Evolutionary conservation across 2,113 vertebrate genomes (phyloP).

Genomic region (Rhea americana): DNA sequence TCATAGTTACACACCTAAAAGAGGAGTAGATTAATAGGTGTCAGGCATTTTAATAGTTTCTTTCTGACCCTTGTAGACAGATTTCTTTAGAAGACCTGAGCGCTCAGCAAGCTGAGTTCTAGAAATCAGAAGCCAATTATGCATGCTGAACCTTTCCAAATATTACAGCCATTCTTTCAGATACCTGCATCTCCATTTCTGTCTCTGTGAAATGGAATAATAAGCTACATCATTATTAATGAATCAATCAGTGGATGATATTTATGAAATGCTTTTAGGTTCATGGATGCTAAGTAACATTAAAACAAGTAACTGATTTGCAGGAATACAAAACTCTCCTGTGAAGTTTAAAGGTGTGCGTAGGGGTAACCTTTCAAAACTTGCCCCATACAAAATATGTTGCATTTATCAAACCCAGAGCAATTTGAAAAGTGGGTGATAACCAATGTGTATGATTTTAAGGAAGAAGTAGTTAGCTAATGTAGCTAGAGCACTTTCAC

Average conservation of each 20-base stretch:
- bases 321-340: background rate
- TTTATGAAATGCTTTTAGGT: background rate
- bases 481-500: background rate
- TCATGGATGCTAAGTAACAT: background rate
- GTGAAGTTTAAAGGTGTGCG: background rate
- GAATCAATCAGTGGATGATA: background rate
- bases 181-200: background rate
- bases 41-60: conserved; percentile 24
- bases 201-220: background rate
- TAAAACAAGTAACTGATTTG: background rate
- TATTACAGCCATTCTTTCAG: background rate
- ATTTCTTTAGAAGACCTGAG: conserved; percentile 19
- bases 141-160: background rate
- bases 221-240: background rate
- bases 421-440: background rate
- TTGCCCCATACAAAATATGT: background rate
- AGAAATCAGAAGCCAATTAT: conserved; percentile 3
- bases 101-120: background rate
- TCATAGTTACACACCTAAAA: conserved; percentile 15
- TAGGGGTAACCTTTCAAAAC: background rate
- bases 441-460: background rate
- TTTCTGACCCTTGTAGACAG: conserved; percentile 30
- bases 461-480: background rate
- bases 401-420: background rate
- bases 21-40: conserved; percentile 44